These are phyloP conservation scores for Sinohyriopsis cumingii DNA, from an alignment of 2,888 invertebrate species.

Conservation along the genomic window DNA sequence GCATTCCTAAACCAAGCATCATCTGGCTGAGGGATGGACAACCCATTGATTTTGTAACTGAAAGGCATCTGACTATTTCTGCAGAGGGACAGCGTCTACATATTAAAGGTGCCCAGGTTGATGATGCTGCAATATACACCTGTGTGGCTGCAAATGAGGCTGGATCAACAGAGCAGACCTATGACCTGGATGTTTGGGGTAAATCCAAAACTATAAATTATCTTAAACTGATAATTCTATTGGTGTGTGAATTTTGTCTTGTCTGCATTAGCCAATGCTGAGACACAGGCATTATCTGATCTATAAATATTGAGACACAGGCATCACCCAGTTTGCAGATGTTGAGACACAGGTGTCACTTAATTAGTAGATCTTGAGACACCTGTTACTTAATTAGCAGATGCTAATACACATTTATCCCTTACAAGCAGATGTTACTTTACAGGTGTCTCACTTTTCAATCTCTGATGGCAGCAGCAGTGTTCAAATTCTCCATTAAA, in stretches of 20 bases:
- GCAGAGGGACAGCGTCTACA: conserved; percentile 57
- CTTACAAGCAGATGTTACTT: too few relatives aligned
- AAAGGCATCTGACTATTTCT: background rate
- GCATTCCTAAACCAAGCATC: conserved; percentile 63
- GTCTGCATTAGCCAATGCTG: background rate
- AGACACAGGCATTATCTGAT: too few relatives aligned
- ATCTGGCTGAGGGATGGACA: conserved; percentile 64
- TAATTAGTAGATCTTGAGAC: too few relatives aligned
- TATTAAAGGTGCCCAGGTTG: conserved; percentile 48
- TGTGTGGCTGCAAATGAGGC: conserved; percentile 74
- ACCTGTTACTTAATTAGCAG: too few relatives aligned
- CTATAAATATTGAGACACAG: too few relatives aligned
- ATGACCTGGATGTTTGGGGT: conserved; percentile 67
- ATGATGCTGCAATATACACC: conserved; percentile 66
- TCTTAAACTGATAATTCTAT: background rate
- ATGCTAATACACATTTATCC: too few relatives aligned
- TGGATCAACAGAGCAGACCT: conserved; percentile 67
- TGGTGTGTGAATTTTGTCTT: background rate
- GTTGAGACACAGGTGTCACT: too few relatives aligned
- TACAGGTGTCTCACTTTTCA: too few relatives aligned
- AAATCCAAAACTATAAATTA: conserved; percentile 21
- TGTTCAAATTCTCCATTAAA: too few relatives aligned
- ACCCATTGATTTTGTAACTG: conserved; percentile 33
- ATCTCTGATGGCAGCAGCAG: too few relatives aligned
- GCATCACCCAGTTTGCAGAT: too few relatives aligned